Conservation (phyloP, 2,113 vertebrate species). For the Bagarius yarrelli region DNA sequence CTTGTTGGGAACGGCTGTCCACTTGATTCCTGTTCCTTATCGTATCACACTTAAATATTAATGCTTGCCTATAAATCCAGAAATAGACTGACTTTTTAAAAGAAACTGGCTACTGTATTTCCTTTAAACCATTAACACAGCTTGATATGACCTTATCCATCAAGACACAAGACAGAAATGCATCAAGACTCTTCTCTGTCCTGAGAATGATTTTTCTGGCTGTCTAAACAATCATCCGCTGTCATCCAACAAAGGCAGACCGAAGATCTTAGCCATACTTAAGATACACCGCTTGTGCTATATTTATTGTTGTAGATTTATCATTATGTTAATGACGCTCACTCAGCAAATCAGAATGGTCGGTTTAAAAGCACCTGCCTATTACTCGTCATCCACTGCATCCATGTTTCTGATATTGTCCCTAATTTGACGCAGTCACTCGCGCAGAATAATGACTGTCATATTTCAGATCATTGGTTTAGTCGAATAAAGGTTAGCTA, state of each 20-base stretch:
- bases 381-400: not conserved
- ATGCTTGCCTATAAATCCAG: not conserved
- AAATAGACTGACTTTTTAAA: not conserved
- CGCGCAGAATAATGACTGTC: constrained; percentile 26
- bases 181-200: not conserved
- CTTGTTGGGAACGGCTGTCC: not conserved
- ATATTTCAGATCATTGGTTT: constrained; percentile 36
- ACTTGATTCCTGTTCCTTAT: not conserved
- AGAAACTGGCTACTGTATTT: not conserved
- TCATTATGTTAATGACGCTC: not conserved
- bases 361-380: constrained; percentile 12
- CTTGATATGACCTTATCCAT: not conserved
- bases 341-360: constrained; percentile 27
- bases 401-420: constrained; percentile 10
- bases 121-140: not conserved
- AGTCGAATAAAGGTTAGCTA: constrained; percentile 2
- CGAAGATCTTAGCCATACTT: not conserved
- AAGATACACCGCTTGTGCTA: not conserved
- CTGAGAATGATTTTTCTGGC: not conserved
- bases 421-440: constrained; percentile 15
- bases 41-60: not conserved
- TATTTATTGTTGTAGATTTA: not conserved
- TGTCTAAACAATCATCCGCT: not conserved
- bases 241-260: not conserved
- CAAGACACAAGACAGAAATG: not conserved